A percentile compares a stretch with the other conserved stretches of the same genome.
These are phyloP conservation scores for Gonioctena quinquepunctata DNA, from an alignment of 1,140 invertebrate species.

Conservation along the genomic window DNA sequence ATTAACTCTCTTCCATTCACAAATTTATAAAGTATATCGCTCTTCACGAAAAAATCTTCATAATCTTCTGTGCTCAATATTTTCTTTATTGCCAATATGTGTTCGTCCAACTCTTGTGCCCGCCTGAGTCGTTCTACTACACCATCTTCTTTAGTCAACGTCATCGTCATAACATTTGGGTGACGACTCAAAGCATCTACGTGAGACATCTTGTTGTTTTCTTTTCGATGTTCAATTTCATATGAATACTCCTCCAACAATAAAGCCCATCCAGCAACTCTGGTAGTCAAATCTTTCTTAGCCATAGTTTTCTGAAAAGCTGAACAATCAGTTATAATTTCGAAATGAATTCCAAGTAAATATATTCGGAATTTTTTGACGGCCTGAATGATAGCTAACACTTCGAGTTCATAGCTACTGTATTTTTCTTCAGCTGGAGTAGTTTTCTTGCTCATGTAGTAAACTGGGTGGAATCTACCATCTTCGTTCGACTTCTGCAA, in stretches of 20 bases:
- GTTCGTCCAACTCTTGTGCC: too few relatives aligned
- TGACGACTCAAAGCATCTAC: too few relatives aligned
- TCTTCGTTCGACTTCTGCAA: constrained; percentile 45
- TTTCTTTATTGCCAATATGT: too few relatives aligned
- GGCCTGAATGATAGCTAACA: constrained; percentile 58
- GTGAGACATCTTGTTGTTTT: too few relatives aligned
- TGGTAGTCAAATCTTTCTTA: constrained; percentile 41
- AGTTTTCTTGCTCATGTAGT: constrained; percentile 51
- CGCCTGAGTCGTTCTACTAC: too few relatives aligned
- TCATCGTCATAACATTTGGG: too few relatives aligned
- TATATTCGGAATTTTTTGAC: constrained; percentile 59
- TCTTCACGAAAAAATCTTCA: too few relatives aligned
- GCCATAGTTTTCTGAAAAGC: constrained; percentile 46
- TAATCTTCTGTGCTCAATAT: too few relatives aligned
- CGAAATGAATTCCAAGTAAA: constrained; percentile 56
- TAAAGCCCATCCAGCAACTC: constrained; percentile 50
- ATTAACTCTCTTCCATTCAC: too few relatives aligned
- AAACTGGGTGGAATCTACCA: constrained; percentile 56
- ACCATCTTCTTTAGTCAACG: too few relatives aligned
- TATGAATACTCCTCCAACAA: constrained; percentile 51
- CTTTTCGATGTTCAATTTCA: constrained; percentile 47
- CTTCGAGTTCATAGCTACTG: constrained; percentile 56
- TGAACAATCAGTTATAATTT: constrained; percentile 55
- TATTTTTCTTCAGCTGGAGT: constrained; percentile 48
- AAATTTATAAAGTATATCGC: too few relatives aligned